Conservation (phyloP, 1,140 invertebrate genomes). For the Monomorium pharaonis region DNA sequence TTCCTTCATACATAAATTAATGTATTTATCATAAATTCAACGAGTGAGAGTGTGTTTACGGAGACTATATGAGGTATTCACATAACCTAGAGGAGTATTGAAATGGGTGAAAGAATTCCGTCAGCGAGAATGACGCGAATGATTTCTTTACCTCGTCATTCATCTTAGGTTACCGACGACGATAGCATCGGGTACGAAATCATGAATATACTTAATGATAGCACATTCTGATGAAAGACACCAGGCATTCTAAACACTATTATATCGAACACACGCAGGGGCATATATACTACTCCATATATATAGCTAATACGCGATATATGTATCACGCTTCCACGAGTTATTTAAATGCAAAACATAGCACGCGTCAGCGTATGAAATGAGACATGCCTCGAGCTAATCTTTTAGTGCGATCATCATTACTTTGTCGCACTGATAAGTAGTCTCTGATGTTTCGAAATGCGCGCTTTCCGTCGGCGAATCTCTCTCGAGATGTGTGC, state of each 20-base stretch:
- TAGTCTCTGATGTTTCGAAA: not conserved
- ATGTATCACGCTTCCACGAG: too few relatives aligned
- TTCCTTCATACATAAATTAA: not conserved
- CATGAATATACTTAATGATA: not conserved
- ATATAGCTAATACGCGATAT: not conserved
- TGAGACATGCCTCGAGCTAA: not conserved
- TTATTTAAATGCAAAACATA: not conserved
- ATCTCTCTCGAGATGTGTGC: not conserved
- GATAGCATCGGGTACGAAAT: not conserved
- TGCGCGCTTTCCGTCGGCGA: not conserved
- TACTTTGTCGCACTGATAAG: too few relatives aligned
- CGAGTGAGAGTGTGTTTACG: not conserved
- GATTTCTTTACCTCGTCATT: conserved; percentile 5
- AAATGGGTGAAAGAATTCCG: not conserved
- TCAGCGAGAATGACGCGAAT: not conserved
- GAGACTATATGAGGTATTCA: not conserved
- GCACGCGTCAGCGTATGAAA: not conserved
- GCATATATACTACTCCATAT: not conserved
- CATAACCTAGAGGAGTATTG: not conserved
- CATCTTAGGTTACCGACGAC: conserved; percentile 4
- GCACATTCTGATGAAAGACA: not conserved
- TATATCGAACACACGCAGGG: not conserved
- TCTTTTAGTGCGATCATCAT: not conserved
- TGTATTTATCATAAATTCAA: not conserved
- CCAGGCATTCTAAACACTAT: not conserved